Evolutionary conservation across 2,113 vertebrate genomes (phyloP), one percentile per base, ranked within the genome.

Genomic region (Rallus limicola): DNA sequence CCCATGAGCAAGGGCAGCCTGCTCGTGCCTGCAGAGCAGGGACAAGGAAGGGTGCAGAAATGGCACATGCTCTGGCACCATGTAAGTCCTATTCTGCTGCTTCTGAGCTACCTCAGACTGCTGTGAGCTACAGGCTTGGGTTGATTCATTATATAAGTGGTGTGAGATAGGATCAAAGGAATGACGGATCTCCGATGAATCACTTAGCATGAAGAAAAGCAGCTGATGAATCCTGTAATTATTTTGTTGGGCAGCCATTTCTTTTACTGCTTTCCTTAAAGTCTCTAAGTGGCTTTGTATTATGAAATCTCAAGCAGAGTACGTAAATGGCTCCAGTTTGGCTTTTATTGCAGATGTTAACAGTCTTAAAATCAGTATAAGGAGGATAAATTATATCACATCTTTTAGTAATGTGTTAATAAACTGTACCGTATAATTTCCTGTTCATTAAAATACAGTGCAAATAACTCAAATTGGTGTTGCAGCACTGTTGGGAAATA

Each of bases 341-440:
- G 25, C 44, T 93, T 80, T 96, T 93, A 53, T 58, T 93, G 68
- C 50, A 59, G 63, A 74, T 79, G 42, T 82, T 92, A 87, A 76
- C 63, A 87, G 52, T 62, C 52, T 72, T 91, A 75, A 82, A 79
- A 52, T 68, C 10, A 9, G 26, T 62, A 28, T 80, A 62, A 65
- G 53, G n/a, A 87, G 20, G 20, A 79, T 59, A 75, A 95, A 46
- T 81, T 50, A 20, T 86, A 76, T 60, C 9, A 26, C 19, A 8
- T 83, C 36, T 88, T 87, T 65, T 48, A 96, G 69, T 84, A 24
- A 12, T 26, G 12, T 63, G 26, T 40, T 82, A 90, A 40, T 75
- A 65, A 84, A 74, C 11, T 38, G 31, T 33, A 82, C 4, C 5
- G 53, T 91, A 19, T 56, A 52, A 90, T 90, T 83, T 86, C 69